phyloP scores from a whole-genome alignment of 2,888 invertebrate species.

The Xestia c-nigrum region DNA sequence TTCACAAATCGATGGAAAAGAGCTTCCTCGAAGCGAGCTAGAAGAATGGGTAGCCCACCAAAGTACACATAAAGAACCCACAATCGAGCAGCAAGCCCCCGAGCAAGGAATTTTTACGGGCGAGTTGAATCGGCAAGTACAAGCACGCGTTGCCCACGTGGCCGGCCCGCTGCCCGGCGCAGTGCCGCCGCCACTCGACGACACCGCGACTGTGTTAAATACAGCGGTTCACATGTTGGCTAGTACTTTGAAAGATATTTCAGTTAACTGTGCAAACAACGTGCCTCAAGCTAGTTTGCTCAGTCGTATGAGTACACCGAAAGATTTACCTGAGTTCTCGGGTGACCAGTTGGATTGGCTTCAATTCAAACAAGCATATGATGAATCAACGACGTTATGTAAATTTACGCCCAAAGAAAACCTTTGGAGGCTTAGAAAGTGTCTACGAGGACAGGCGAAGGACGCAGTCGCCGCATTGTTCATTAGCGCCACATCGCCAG shows the following conservation, averaged over 20 bases:
- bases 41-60: slow-evolving; percentile 1
- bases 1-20: neutral
- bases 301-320: slow-evolving; percentile 4
- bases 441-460: too few relatives aligned
- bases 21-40: neutral
- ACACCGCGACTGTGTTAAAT: too few relatives aligned
- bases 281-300: slow-evolving; percentile 4
- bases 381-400: neutral
- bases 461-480: too few relatives aligned
- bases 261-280: neutral
- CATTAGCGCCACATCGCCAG: too few relatives aligned
- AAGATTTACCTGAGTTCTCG: slow-evolving; percentile 2
- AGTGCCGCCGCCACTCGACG: too few relatives aligned
- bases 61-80: slow-evolving; percentile 1
- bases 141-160: too few relatives aligned
- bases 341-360: slow-evolving; percentile 8
- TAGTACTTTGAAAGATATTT: too few relatives aligned
- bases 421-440: neutral
- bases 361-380: neutral
- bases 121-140: neutral
- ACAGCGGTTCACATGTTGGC: too few relatives aligned
- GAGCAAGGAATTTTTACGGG: neutral
- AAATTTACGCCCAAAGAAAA: neutral
- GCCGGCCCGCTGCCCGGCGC: too few relatives aligned
- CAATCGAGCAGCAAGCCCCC: slow-evolving; percentile 6